Base-by-base conservation (phyloP, 2,797 vertebrate genomes). In the Chelidonichthys spinosus region DNA sequence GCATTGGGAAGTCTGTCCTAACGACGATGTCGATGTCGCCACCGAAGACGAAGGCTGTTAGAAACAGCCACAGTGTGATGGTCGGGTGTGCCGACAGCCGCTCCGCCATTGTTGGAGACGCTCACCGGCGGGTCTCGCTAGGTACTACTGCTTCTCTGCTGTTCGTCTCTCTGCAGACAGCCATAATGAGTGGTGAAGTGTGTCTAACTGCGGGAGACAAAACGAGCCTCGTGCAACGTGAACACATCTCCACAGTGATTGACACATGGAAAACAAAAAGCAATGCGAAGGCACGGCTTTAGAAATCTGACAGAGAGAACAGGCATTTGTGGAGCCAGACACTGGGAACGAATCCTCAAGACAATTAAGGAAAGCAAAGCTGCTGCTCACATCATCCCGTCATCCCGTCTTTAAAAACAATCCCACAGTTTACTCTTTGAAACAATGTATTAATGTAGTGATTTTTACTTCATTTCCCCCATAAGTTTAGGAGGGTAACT, bases 101-200 rank as follows among this genome's bases (percentile, higher is more conserved):
- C 33, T 44, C 43, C 14, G 37, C 6, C 17, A 14, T 18, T 36
- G n/a, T 46, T 47, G 10, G 18, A 47, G 55, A 32, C 25, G 33
- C 42, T 53, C 6, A 0, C 32, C 2, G n/a, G 43, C 37, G 49
- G 54, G 11, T 10, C 15, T 47, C 40, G 9, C 25, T 11, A 3
- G 7, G 49, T 35, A 2, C 42, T 17, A 9, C 25, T 5, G 37
- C 43, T 18, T 53, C 18, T 53, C 54, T 68, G 4, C 13, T 15
- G 35, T 18, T 35, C 14, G 44, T 61, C n/a, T 61, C 35, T 4
- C 7, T 25, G 25, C 25, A 11, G 58, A 40, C 11, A 50, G 36
- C 18, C 32, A 32, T 50, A 63, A 63, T 50, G 50, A 76, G 13
- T 9, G 25, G 11, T 49, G 52, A 65, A 15, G 47, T 36, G 54